Percentiles rank a stretch among this genome's conserved stretches.
These are phyloP conservation scores for Cepphus grylle DNA, from an alignment of 2,113 vertebrate genomes.

Conservation along the genomic window DNA sequence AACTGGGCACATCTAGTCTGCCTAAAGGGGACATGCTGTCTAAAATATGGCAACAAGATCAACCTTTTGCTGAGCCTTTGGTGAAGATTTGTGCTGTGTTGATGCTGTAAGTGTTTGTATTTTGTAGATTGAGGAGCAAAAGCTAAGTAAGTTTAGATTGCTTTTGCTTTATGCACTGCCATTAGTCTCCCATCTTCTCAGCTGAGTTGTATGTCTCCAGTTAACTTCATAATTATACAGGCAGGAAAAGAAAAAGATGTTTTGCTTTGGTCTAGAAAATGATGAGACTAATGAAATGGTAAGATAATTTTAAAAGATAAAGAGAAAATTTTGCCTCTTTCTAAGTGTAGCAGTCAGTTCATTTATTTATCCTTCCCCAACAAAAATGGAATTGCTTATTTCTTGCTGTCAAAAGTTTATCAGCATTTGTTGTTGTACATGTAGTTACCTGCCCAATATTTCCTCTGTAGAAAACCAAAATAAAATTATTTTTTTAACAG, in stretches of 20 bases:
- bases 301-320: background rate
- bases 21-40: background rate
- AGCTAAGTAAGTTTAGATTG: background rate
- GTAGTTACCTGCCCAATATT: background rate
- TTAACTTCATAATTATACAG: background rate
- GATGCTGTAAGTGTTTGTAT: background rate
- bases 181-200: background rate
- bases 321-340: background rate
- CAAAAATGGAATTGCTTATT: background rate
- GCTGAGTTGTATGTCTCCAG: background rate
- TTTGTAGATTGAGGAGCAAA: background rate
- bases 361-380: background rate
- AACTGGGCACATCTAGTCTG: background rate
- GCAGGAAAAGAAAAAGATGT: background rate
- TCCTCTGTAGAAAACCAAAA: background rate
- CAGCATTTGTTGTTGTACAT: background rate
- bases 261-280: background rate
- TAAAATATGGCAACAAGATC: background rate
- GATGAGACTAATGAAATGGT: background rate
- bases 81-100: background rate
- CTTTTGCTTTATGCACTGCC: background rate
- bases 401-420: background rate
- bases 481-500: background rate
- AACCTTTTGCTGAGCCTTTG: background rate
- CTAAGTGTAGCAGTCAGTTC: background rate